Base-by-base conservation (phyloP, 92 coral and sea anemone genomes). In the Pocillopora grandis region DNA sequence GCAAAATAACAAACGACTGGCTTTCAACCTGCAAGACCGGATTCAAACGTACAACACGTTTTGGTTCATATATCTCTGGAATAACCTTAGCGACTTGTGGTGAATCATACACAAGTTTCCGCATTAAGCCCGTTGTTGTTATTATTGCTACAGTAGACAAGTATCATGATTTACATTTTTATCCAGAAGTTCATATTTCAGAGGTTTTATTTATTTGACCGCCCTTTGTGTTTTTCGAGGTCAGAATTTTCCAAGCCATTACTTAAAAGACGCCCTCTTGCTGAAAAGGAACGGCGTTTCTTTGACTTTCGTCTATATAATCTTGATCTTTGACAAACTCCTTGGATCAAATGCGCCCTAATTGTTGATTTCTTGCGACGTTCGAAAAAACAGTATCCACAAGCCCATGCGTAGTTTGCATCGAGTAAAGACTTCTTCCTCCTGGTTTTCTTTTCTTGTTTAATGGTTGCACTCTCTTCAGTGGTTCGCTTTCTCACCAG, bases 301-400 rank as follows among this genome's bases (percentile, higher is more conserved):
- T 74, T 49, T 15, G 58, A 57, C 27, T n/a, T 42, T 74, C 20
- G 58, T 57, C 78, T 18, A 10, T 66, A 15, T 15, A 66, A 16
- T 20, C 58, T 72, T 13, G 87, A 56, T 56, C 81, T 86, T 63
- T 58, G 90, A 77, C 92, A 89, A 13, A 89, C 90, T 9, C 77
- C 65, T 57, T 86, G 89, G 21, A 80, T 84, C 36, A 89, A 68
- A 58, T 89, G 90, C 27, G 89, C 90, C 66, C 77, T 86, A 10
- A 89, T 87, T 12, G 92, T 86, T 62, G 90, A 89, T 81, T 89
- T 89, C 71, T 89, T 89, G 69, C 77, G 84, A 12, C 87, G 78
- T 80, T 89, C 89, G 58, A 89, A 89, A 56, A 76, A 89, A 52
- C 92, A 89, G 35, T 71, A 70, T 2, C 90, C 92, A 72, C 92